Evolutionary conservation across 1,140 invertebrate species (phyloP), one percentile per base, ranked within the genome.

Genomic region (Drosophila erecta): DNA sequence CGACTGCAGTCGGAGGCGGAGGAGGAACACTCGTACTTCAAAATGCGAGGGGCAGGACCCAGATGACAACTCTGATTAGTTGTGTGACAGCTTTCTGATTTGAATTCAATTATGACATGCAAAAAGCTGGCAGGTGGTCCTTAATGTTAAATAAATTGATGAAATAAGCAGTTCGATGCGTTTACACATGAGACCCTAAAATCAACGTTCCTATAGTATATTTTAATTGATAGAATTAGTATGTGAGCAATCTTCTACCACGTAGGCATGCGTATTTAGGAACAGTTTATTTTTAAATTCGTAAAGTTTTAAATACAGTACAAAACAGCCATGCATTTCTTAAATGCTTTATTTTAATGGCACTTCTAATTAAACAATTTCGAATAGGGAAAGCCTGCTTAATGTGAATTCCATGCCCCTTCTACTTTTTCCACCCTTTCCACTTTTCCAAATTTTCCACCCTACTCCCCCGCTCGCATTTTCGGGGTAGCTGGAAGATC

Each of bases 1-100:
- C 49, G 67, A 56, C 67, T 74, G 50, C 57, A 55, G 51, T 51
- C 47, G 17, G 17, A 17, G 17, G 17, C 17, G 33, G 47, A 72
- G 15, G 15, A 54, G 24, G 3, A 15, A 17, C 8, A 11, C 14
- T 38, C 12, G 11, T 4, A 7, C 38, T 15, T 15, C 38, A 40
- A n/a, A 40, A 15, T 15, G 15, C 17, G 17, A n/a, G 15, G 12
- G 6, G 1, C 14, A 12, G 49, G 17, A 41, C 20, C 15, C 11
- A 73, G 76, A 70, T 90, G 84, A 80, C 84, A 89, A 80, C 67
- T 89, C 64, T 89, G 84, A 89, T 89, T 89, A 89, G 84, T 84
- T 89, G 57, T 89, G 85, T 89, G 84, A 89, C 84, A 89, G 79
- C 79, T 89, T 77, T 61, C 75, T 89, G 84, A 89, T 89, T 89